Base-by-base conservation (phyloP, 2,797 vertebrate genomes). In the Psittacula echo region DNA sequence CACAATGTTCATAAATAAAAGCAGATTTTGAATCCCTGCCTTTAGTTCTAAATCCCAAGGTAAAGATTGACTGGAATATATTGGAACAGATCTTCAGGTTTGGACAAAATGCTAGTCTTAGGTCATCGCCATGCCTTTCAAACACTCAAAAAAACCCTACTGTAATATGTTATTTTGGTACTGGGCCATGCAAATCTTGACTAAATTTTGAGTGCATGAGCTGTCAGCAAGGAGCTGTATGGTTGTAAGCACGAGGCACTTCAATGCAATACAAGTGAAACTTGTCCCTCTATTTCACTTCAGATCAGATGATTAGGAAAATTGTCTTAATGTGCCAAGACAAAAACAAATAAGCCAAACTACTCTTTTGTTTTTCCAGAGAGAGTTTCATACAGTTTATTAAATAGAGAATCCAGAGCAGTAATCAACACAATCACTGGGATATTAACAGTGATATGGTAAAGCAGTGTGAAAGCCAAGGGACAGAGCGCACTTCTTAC, bases 31-130 rank as follows among this genome's bases (percentile, higher is more conserved):
- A 96, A 93, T 76, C 68, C 39, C 39, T 92, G 93, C 90, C 84
- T 75, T 90, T 85, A 93, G 75, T 89, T 29, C 29, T 79, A 95
- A 96, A 85, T 95, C 94, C 95, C 95, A 95, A 96, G 95, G 87
- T 95, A 94, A 92, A 53, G n/a, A 77, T 78, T 96, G 90, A 96
- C 96, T 96, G 95, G 94, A 97, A 96, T 87, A 96, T 48, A 93
- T 81, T 97, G 95, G 95, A 95, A 92, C 53, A 77, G 72, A 68
- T 62, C 80, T 95, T 87, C 87, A 95, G 47, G n/a, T 89, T 72
- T 97, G 95, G 95, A 94, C 2, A 27, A 89, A 92, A 87, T 34
- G 34, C 53, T 95, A 68, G 56, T 65, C 86, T 96, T 93, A 95
- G 90, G 22, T 95, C 95, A 96, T 95, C 0, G 0, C 74, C 64